Conservation (phyloP, 1,140 invertebrate genomes). For the Ips typographus region DNA sequence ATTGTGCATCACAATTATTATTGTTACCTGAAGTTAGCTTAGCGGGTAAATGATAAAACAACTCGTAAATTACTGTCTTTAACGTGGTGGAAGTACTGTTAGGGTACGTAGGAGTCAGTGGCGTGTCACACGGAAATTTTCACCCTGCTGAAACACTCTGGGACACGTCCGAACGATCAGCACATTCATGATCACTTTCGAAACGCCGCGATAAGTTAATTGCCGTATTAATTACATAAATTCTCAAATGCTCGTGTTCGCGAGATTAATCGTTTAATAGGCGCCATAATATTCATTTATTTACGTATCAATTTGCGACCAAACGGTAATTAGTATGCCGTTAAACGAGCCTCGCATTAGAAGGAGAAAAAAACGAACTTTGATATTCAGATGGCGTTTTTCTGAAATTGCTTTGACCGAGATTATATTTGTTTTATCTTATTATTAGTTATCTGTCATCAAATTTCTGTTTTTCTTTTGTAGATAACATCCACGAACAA, state of each 20-base stretch:
- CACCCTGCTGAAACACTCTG: not conserved
- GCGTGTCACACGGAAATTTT: too few species aligned
- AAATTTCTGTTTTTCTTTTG: too few species aligned
- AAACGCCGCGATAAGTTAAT: slow-evolving; percentile 10
- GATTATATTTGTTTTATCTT: too few species aligned
- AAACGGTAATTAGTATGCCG: slow-evolving; percentile 10
- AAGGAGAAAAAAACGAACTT: too few species aligned
- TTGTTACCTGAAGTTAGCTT: not conserved
- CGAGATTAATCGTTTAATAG: slow-evolving; percentile 19
- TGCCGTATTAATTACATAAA: slow-evolving; percentile 10
- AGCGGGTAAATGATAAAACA: not conserved
- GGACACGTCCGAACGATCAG: not conserved
- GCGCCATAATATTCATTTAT: slow-evolving; percentile 12
- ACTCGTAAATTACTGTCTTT: not conserved
- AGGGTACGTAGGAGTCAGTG: too few species aligned
- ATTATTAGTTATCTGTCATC: too few species aligned
- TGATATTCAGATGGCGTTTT: too few species aligned
- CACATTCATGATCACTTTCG: not conserved
- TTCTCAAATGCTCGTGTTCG: slow-evolving; percentile 7
- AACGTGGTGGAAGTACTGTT: too few species aligned
- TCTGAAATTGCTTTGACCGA: too few species aligned
- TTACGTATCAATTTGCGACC: slow-evolving; percentile 1
- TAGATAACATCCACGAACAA: too few species aligned
- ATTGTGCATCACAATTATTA: not conserved
- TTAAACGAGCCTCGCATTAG: not conserved